Conservation (phyloP, 2,888 invertebrate species). For the Gibbula magus region DNA sequence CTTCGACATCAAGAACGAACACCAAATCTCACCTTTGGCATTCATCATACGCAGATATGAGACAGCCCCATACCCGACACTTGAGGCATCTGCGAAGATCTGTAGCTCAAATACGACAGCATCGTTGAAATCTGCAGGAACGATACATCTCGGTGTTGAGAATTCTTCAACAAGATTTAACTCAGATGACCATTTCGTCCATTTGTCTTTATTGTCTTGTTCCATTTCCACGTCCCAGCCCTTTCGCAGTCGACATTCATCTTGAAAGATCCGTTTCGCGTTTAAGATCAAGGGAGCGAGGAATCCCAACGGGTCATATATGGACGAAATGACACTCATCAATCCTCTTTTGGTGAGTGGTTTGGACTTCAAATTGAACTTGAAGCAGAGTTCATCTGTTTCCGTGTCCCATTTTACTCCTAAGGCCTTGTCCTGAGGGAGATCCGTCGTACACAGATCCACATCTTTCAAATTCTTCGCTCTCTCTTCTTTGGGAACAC, state of each 20-base stretch:
- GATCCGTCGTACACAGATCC: slow-evolving; percentile 1
- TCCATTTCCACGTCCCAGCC: slow-evolving; percentile 18
- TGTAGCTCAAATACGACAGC: neutral
- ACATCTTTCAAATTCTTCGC: slow-evolving; percentile 20
- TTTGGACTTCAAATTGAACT: neutral
- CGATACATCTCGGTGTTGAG: neutral
- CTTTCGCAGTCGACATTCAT: neutral
- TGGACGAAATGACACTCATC: too few relatives aligned
- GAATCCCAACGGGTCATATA: slow-evolving; percentile 27
- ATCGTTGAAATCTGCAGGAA: too few relatives aligned
- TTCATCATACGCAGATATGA: neutral
- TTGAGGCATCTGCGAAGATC: slow-evolving; percentile 5
- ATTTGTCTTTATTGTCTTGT: neutral
- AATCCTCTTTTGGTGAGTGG: too few relatives aligned
- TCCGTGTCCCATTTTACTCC: slow-evolving; percentile 34
- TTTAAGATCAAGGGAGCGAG: slow-evolving; percentile 4
- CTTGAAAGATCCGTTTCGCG: slow-evolving; percentile 14
- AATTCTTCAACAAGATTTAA: neutral
- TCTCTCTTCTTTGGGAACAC: slow-evolving; percentile 36
- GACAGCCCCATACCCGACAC: neutral
- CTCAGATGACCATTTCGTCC: slow-evolving; percentile 2
- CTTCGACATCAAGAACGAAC: slow-evolving; percentile 13
- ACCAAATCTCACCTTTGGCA: neutral
- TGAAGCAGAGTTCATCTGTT: too few relatives aligned
- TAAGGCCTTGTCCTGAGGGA: slow-evolving; percentile 38